Conservation (phyloP, 2,888 invertebrate genomes). For the Nineta flava region DNA sequence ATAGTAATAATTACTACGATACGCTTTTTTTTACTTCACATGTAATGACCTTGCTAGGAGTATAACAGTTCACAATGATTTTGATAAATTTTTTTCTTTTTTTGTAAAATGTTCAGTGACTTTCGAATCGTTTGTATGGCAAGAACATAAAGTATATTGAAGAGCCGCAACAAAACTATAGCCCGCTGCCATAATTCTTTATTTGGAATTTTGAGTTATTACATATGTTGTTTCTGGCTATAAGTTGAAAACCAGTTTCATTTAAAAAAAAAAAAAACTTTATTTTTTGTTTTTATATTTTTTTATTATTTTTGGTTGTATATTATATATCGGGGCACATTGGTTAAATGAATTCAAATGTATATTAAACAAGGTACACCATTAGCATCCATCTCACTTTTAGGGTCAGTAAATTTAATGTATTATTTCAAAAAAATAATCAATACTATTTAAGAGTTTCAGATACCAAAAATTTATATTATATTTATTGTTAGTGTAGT, state of each 20-base stretch:
- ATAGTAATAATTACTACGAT: no score
- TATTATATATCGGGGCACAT: background rate
- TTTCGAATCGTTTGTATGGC: no score
- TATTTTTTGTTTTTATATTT: constrained; percentile 1
- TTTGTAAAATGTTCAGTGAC: no score
- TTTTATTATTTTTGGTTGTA: background rate
- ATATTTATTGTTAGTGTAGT: no score
- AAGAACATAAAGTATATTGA: no score
- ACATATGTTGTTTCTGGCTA: constrained; percentile 4
- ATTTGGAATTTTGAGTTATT: constrained; percentile 5
- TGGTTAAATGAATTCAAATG: no score
- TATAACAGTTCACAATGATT: no score
- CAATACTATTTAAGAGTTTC: background rate
- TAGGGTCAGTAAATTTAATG: constrained; percentile 3
- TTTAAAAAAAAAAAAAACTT: background rate
- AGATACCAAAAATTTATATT: background rate
- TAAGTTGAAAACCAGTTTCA: constrained; percentile 3
- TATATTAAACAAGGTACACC: no score
- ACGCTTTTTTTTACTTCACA: no score
- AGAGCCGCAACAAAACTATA: constrained; percentile 1
- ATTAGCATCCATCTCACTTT: no score
- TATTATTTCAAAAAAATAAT: constrained; percentile 2
- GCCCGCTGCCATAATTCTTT: constrained; percentile 4
- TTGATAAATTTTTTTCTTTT: no score
- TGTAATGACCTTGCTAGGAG: no score